Percentiles rank a stretch among this genome's conserved stretches.
phyloP scores from a whole-genome alignment of 2,888 invertebrate genomes.

The Carcina quercana region DNA sequence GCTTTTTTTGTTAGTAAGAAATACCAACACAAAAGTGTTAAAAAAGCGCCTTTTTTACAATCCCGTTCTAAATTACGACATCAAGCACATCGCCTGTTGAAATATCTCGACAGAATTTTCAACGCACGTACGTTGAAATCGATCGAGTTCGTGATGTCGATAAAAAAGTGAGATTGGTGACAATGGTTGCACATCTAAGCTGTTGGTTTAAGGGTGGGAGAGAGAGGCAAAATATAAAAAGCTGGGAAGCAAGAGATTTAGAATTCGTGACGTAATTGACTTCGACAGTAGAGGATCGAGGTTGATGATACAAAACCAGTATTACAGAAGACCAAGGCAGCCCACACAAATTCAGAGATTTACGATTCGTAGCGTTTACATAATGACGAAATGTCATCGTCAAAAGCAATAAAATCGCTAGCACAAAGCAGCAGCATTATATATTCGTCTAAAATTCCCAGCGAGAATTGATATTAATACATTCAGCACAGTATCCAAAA shows the following conservation, averaged over 20 bases:
- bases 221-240: slow-evolving; percentile 1
- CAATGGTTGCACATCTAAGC: slow-evolving; percentile 26
- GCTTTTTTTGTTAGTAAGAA: slow-evolving; percentile 31
- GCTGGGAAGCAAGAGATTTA: not conserved
- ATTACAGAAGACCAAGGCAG: too few species aligned
- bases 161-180: slow-evolving; percentile 37
- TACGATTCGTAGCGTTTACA: too few species aligned
- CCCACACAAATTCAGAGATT: too few species aligned
- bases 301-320: too few species aligned
- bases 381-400: too few species aligned
- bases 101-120: slow-evolving; percentile 26
- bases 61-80: slow-evolving; percentile 37
- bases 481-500: too few species aligned
- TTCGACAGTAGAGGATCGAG: too few species aligned
- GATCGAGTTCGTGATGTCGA: slow-evolving; percentile 41
- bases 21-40: slow-evolving; percentile 34
- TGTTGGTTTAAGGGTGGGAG: slow-evolving; percentile 21
- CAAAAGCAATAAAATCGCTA: too few species aligned
- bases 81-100: slow-evolving; percentile 44
- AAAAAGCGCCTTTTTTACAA: slow-evolving; percentile 32
- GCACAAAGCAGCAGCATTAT: too few species aligned
- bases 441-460: too few species aligned
- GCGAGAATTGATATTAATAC: too few species aligned
- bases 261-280: slow-evolving; percentile 3
- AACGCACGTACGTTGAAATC: slow-evolving; percentile 45